Percentiles rank a stretch among this genome's conserved stretches.
Evolutionary conservation across 92 coral and sea anemone genomes (phyloP).

Genomic region (Zoanthus gigantus): DNA sequence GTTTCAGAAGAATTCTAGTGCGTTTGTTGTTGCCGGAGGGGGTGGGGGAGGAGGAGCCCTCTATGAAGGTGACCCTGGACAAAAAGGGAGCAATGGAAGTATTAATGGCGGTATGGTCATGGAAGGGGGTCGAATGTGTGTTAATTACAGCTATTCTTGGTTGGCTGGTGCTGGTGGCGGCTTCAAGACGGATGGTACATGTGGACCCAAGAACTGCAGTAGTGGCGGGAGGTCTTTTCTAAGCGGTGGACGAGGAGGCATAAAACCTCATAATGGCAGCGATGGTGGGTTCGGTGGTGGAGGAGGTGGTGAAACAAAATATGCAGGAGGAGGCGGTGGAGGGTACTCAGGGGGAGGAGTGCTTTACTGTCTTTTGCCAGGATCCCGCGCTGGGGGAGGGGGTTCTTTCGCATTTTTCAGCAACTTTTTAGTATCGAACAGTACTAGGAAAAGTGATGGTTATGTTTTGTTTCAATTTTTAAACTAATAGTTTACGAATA

Average conservation of each 20-base stretch:
- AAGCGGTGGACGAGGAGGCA: conserved; percentile 34
- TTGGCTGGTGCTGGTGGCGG: conserved; percentile 42
- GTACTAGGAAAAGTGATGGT: conserved; percentile 3
- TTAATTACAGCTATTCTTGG: not conserved
- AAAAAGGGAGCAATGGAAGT: not conserved
- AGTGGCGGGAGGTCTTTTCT: conserved; percentile 26
- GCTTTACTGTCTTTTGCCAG: not conserved
- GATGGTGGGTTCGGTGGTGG: conserved; percentile 47
- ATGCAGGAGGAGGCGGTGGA: conserved; percentile 44
- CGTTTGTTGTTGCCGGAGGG: conserved; percentile 37
- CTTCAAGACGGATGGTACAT: not conserved
- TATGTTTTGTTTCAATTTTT: conserved; percentile 7
- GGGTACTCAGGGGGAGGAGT: conserved; percentile 41
- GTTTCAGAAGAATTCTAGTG: conserved; percentile 10
- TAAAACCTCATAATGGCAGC: not conserved
- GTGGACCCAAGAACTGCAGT: not conserved
- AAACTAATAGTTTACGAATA: not conserved
- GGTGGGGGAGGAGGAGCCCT: conserved; percentile 23
- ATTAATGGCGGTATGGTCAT: conserved; percentile 18
- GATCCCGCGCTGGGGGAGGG: conserved; percentile 32
- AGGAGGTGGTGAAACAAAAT: not conserved
- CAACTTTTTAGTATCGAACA: not conserved
- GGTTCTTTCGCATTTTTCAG: conserved; percentile 26
- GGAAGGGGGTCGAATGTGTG: conserved; percentile 33
- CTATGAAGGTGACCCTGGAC: conserved; percentile 17